These are phyloP conservation scores for Mallotus villosus DNA, from an alignment of 2,797 vertebrate species.

Conservation along the genomic window DNA sequence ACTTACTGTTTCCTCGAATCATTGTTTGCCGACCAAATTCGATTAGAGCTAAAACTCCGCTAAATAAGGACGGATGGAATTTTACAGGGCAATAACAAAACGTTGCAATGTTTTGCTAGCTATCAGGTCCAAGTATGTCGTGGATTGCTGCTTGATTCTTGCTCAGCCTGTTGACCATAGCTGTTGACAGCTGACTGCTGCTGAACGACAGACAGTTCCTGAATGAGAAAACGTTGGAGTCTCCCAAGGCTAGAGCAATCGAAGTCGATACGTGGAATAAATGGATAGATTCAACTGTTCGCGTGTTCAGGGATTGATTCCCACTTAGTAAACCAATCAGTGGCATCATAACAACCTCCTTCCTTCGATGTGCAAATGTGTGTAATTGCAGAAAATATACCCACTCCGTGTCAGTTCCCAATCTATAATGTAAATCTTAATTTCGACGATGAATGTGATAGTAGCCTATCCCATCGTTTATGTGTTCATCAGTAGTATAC, in stretches of 20 bases:
- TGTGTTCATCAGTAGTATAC: no score
- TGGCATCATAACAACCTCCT: slow-evolving; percentile 10
- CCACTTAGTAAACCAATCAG: slow-evolving; percentile 1
- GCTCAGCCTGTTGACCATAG: slow-evolving; percentile 67
- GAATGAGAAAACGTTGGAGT: slow-evolving; percentile 50
- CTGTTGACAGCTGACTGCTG: slow-evolving; percentile 33
- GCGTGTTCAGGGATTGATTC: slow-evolving; percentile 32
- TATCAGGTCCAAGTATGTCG: slow-evolving; percentile 40
- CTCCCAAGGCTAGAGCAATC: slow-evolving; percentile 61
- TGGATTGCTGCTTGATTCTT: slow-evolving; percentile 23
- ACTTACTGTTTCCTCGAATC: slow-evolving; percentile 29
- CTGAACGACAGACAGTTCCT: slow-evolving; percentile 57
- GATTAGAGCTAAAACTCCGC: neutral
- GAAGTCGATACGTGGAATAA: slow-evolving; percentile 24
- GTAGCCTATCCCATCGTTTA: no score
- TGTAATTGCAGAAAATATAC: no score
- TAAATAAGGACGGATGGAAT: neutral
- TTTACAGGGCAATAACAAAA: neutral
- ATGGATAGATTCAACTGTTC: neutral
- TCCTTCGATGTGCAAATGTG: no score
- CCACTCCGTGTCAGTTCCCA: no score
- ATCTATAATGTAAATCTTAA: no score
- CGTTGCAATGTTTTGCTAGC: neutral
- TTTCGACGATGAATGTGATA: no score
- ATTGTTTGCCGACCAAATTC: neutral